These are phyloP conservation scores for Cantharis rufa DNA, from an alignment of 2,888 invertebrate genomes.

Conservation along the genomic window DNA sequence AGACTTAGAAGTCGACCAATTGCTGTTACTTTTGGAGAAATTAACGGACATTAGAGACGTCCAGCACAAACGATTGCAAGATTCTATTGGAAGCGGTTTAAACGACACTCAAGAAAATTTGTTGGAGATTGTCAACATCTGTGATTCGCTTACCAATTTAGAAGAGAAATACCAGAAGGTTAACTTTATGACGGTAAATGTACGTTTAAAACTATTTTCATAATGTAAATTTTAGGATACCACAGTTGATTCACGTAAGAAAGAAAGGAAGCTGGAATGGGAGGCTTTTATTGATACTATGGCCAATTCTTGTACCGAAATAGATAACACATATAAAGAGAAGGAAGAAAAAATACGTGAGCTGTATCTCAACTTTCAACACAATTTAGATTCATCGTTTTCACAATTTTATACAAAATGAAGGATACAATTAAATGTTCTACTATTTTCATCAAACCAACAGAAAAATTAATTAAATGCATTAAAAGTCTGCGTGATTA, in stretches of 20 bases:
- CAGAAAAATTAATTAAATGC: slow-evolving; percentile 61
- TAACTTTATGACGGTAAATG: slow-evolving; percentile 31
- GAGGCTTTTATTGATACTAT: slow-evolving; percentile 78
- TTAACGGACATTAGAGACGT: slow-evolving; percentile 78
- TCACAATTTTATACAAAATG: slow-evolving; percentile 41
- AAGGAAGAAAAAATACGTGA: slow-evolving; percentile 78
- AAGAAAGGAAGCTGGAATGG: slow-evolving; percentile 66
- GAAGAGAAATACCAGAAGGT: slow-evolving; percentile 64
- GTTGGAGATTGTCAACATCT: slow-evolving; percentile 66
- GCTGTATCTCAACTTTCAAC: slow-evolving; percentile 73
- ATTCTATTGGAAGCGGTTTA: slow-evolving; percentile 64
- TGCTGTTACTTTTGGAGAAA: slow-evolving; percentile 77
- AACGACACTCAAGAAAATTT: slow-evolving; percentile 68
- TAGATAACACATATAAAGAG: slow-evolving; percentile 76
- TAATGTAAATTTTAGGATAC: slow-evolving; percentile 52
- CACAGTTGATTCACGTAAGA: slow-evolving; percentile 57
- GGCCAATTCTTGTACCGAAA: slow-evolving; percentile 73
- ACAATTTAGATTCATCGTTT: background rate
- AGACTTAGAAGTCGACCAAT: slow-evolving; percentile 77
- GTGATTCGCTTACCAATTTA: slow-evolving; percentile 64
- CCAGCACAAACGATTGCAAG: slow-evolving; percentile 70
- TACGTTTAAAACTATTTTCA: slow-evolving; percentile 1
- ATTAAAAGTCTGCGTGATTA: slow-evolving; percentile 58
- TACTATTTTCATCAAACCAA: slow-evolving; percentile 67
- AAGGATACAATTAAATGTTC: slow-evolving; percentile 67